Base-by-base conservation (phyloP, 1,140 invertebrate species). In the Pantala flavescens region DNA sequence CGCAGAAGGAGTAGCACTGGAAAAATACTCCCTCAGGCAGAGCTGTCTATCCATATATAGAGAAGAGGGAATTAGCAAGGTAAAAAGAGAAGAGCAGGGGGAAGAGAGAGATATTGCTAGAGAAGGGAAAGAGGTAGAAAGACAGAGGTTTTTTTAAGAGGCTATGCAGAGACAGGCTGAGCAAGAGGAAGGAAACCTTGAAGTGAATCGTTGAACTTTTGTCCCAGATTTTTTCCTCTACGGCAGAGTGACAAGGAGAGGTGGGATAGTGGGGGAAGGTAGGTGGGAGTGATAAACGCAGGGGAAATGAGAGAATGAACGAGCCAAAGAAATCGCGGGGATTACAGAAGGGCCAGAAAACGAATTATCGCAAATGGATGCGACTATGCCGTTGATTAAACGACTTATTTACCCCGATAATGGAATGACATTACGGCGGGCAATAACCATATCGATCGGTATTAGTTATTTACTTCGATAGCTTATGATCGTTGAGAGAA, bases 181-280 rank as follows among this genome's bases (percentile, higher is more conserved):
- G 49, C 49, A 63, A 63, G 49, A 63, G 49, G 49, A 63, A 63
- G 49, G 49, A 63, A 63, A 63, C 49, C 49, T 63, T 63, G 49
- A 63, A 63, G 49, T 14, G 49, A 63, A 63, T 63, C 49, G 49
- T 63, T 63, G 49, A 63, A 63, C 49, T 63, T 21, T 63, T 21
- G 49, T 63, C 49, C 49, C 49, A 63, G 49, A 63, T 63, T 63
- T 63, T 63, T 63, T 21, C 49, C 49, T 63, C 49, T 63, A 63
- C 49, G 49, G 49, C 49, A 21, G 49, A 63, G 49, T 63, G 49
- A 63, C 49, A 63, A 63, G 49, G 49, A 63, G 49, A 63, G n/a
- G 49, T 63, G 49, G 49, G 12, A 63, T 63, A 63, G 49, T 3
- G 16, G 49, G 49, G 12, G 49, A 63, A 63, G 28, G 28, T 36